Evolutionary conservation across 2,888 invertebrate species (phyloP).

Genomic region (Athalia cordata): DNA sequence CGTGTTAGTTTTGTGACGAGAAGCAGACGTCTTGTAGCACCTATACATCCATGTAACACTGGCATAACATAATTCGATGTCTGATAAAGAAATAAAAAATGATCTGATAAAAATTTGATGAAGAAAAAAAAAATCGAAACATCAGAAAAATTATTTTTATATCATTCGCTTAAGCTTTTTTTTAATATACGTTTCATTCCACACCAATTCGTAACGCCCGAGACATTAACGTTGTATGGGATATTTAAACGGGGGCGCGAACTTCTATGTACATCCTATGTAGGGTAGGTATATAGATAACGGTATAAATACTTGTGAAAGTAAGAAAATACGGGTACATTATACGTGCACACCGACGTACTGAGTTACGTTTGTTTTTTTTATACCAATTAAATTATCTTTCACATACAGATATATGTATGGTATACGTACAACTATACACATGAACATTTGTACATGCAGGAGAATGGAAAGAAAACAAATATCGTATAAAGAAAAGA

Average conservation of each 20-base stretch:
- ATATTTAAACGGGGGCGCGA: not conserved
- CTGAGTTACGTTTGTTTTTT: not conserved
- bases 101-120: not conserved
- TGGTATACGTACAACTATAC: not conserved
- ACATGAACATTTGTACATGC: not conserved
- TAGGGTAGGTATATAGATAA: not conserved
- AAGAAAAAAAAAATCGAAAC: too few relatives aligned
- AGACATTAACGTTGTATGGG: too few relatives aligned
- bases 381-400: slow-evolving; percentile 6
- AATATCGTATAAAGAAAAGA: not conserved
- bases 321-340: not conserved
- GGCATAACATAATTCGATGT: not conserved
- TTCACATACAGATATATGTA: slow-evolving; percentile 5
- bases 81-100: not conserved
- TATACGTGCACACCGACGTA: not conserved
- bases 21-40: slow-evolving; percentile 58
- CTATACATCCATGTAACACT: not conserved
- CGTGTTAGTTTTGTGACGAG: slow-evolving; percentile 66
- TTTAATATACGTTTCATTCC: not conserved
- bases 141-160: too few relatives aligned
- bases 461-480: slow-evolving; percentile 18
- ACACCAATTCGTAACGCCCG: not conserved
- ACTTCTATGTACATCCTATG: not conserved
- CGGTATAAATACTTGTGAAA: slow-evolving; percentile 10
- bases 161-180: not conserved